Evolutionary conservation across 1,140 invertebrate species (phyloP).

Genomic region (Diabrotica undecimpunctata): DNA sequence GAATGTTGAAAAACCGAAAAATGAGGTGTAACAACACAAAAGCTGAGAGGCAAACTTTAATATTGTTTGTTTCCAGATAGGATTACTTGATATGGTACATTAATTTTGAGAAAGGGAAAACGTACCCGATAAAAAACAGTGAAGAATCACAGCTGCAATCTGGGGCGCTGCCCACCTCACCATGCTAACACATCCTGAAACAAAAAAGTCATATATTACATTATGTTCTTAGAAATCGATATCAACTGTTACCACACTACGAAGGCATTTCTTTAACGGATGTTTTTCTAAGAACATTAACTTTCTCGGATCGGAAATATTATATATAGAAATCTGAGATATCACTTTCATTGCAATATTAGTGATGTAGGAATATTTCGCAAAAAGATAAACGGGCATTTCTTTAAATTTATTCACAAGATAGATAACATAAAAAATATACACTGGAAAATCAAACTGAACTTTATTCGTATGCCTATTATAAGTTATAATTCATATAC

Average conservation of each 20-base stretch:
- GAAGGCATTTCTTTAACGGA: neutral
- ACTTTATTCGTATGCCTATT: no score
- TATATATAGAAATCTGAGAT: no score
- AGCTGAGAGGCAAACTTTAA: constrained; percentile 11
- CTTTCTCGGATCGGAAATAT: neutral
- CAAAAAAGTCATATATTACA: constrained; percentile 36
- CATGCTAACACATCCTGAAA: constrained; percentile 43
- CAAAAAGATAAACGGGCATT: no score
- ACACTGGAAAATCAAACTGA: no score
- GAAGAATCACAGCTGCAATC: constrained; percentile 40
- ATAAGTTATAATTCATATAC: no score
- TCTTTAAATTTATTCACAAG: no score
- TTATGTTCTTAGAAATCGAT: neutral
- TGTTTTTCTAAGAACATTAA: neutral
- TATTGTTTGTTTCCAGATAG: constrained; percentile 25
- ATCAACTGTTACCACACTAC: constrained; percentile 3
- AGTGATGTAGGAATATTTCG: no score
- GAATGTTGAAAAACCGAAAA: neutral
- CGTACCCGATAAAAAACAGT: constrained; percentile 35
- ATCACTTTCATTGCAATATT: no score
- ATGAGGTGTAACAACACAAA: constrained; percentile 6
- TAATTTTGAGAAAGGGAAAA: constrained; percentile 32
- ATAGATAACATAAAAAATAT: no score
- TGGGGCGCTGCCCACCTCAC: constrained; percentile 39
- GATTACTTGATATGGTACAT: constrained; percentile 29